These are phyloP conservation scores for Callinectes sapidus DNA, from an alignment of 2,888 invertebrate species.

Conservation along the genomic window DNA sequence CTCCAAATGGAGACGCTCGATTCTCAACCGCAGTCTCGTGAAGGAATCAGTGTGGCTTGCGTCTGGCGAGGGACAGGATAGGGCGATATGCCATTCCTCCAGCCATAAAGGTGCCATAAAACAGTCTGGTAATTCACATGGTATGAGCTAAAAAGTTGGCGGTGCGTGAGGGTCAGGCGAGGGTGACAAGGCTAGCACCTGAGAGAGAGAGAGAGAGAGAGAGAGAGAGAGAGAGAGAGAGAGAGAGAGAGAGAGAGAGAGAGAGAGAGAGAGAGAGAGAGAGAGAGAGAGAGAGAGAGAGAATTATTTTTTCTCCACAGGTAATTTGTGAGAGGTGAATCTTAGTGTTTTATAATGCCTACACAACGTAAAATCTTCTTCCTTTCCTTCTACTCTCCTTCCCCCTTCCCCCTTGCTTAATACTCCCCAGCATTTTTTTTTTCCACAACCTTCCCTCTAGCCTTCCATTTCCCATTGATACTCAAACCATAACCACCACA, in stretches of 20 bases:
- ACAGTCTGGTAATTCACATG: neutral
- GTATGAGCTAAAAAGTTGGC: neutral
- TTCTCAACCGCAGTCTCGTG: neutral
- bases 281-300: conserved; percentile 20
- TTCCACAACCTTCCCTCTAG: neutral
- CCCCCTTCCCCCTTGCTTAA: neutral
- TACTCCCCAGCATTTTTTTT: neutral
- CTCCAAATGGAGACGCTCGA: neutral
- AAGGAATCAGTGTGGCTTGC: neutral
- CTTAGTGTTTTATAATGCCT: neutral
- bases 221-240: conserved; percentile 4
- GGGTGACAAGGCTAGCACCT: neutral
- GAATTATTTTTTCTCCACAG: neutral
- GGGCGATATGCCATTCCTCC: neutral
- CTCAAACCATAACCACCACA: neutral
- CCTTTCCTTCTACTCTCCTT: neutral
- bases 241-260: conserved; percentile 20
- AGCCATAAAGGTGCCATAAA: conserved; percentile 29
- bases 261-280: conserved; percentile 14
- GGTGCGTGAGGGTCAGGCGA: conserved; percentile 2
- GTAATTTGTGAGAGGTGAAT: conserved; percentile 29
- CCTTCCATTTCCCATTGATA: neutral
- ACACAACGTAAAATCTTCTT: neutral
- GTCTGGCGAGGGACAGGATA: neutral
- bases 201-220: neutral